Evolutionary conservation across 2,888 invertebrate species (phyloP).

Genomic region (Lysandra bellargus): DNA sequence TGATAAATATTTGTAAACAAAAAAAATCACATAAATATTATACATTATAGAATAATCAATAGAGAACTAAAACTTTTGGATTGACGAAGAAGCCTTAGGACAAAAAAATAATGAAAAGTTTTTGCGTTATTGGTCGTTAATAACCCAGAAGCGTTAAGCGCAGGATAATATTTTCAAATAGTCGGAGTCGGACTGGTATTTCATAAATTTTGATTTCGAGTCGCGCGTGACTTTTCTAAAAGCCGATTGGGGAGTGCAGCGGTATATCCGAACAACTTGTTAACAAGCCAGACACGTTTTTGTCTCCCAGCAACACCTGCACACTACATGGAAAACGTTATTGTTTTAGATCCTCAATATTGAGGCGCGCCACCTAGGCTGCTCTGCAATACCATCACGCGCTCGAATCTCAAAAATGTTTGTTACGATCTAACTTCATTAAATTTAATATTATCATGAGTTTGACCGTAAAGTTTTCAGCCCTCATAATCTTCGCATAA

Average conservation of each 20-base stretch:
- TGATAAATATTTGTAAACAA: too few species aligned
- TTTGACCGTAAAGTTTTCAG: not conserved
- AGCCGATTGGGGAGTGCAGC: slow-evolving; percentile 31
- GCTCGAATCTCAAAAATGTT: not conserved
- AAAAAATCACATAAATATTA: too few species aligned
- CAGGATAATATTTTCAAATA: slow-evolving; percentile 9
- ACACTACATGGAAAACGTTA: slow-evolving; percentile 29
- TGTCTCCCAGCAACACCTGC: slow-evolving; percentile 37
- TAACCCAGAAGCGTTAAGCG: not conserved
- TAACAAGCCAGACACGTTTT: slow-evolving; percentile 37
- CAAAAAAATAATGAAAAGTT: not conserved
- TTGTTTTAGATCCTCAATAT: slow-evolving; percentile 20
- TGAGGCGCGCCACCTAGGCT: not conserved
- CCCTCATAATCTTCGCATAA: not conserved
- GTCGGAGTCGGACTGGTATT: not conserved
- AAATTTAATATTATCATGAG: not conserved
- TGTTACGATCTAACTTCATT: not conserved
- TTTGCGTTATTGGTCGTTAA: not conserved
- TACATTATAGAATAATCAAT: not conserved
- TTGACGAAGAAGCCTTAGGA: not conserved
- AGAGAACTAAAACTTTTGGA: not conserved
- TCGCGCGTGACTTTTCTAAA: slow-evolving; percentile 9
- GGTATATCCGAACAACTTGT: slow-evolving; percentile 31
- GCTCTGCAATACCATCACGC: not conserved
- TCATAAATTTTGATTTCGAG: slow-evolving; percentile 9